A percentile compares a stretch with the other conserved stretches of the same genome.
Evolutionary conservation across 2,888 invertebrate genomes (phyloP).

Genomic region (Sabatieria punctata): DNA sequence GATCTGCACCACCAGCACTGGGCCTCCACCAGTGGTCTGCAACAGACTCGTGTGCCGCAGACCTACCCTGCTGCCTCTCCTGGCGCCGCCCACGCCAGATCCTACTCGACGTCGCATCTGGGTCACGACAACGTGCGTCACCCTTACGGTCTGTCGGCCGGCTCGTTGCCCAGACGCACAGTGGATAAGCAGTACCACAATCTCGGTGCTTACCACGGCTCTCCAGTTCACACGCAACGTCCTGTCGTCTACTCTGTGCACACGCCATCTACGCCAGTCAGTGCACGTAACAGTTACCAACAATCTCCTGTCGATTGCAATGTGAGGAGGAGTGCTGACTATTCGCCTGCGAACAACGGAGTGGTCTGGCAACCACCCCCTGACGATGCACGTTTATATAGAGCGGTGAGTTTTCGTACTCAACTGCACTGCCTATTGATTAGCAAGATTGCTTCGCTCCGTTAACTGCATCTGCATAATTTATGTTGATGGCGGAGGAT

Average conservation of each 20-base stretch:
- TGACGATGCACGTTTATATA: neutral
- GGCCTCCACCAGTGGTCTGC: neutral
- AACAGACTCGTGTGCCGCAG: neutral
- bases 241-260: no score
- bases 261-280: no score
- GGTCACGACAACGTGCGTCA: neutral
- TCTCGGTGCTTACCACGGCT: neutral
- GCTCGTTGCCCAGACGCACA: neutral
- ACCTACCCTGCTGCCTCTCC: neutral
- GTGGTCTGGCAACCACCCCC: neutral
- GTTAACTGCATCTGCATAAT: no score
- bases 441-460: no score
- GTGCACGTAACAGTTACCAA: no score
- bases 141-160: neutral
- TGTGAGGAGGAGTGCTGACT: no score
- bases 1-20: neutral
- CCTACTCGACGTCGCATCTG: neutral
- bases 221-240: no score
- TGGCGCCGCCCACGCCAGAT: neutral
- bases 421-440: no score
- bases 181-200: neutral
- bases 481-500: no score
- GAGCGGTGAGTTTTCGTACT: neutral
- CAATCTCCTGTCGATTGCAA: no score
- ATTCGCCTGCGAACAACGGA: no score